These are phyloP conservation scores for Tragelaphus buxtoni DNA, from an alignment of 2,113 vertebrate species.

Conservation along the genomic window DNA sequence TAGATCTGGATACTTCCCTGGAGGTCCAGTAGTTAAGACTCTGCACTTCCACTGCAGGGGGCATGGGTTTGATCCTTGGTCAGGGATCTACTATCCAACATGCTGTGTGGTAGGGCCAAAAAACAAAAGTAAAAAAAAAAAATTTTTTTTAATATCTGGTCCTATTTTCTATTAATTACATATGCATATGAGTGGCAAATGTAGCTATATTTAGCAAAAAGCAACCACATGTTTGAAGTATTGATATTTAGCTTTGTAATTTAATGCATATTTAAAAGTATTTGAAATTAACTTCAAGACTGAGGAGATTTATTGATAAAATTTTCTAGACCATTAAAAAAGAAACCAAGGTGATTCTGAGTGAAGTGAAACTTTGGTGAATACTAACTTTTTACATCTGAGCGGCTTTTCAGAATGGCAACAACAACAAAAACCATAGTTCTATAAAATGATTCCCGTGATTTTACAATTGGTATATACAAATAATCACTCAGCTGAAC, in stretches of 20 bases:
- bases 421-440: neutral
- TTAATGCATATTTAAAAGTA: neutral
- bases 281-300: conserved; percentile 11
- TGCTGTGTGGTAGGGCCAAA: neutral
- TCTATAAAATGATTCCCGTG: neutral
- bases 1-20: neutral
- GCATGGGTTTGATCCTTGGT: neutral
- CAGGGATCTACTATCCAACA: neutral
- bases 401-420: neutral
- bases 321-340: neutral
- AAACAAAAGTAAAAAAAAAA: neutral
- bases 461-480: neutral
- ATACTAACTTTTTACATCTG: neutral
- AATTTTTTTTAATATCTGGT: neutral
- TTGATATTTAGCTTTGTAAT: conserved; percentile 1
- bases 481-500: neutral
- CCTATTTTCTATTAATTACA: neutral
- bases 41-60: neutral
- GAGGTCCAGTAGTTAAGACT: neutral
- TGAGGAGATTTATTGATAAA: neutral
- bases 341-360: neutral
- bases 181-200: neutral
- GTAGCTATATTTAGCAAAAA: neutral
- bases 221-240: neutral
- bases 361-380: neutral